Base-by-base conservation (phyloP, 1,140 invertebrate genomes). In the Zaprionus tsacasi region DNA sequence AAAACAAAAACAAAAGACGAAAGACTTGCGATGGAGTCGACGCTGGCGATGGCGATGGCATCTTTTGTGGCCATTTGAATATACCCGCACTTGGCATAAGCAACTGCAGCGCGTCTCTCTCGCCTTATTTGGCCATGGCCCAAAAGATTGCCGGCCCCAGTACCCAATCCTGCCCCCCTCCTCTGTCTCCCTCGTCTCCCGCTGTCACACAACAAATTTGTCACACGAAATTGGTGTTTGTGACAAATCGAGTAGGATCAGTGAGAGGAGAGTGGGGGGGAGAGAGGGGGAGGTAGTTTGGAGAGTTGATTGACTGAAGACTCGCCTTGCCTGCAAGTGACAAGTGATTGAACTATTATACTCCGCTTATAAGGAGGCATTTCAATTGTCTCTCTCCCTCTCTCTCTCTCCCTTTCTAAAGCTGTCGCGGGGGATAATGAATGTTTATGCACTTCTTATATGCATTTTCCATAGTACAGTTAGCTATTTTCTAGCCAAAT, bases 141-240 rank as follows among this genome's bases (percentile, higher is more conserved):
- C 78, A 86, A 82, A 79, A 76, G 50, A 61, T 70, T 25, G 58
- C 45, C 25, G 50, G 57, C 54, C 27, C 36, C 27, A 12, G 3
- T 30, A 30, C 17, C 35, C 48, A 40, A 35, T 50, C 25, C 27
- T 12, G 27, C 36, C 45, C 45, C 54, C 36, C 38, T 17, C 40
- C 55, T 36, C 17, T 4, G 15, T 35, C 54, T 35, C 27, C 33
- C 13, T 15, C 58, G 50, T 52, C 68, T 57, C 65, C 50, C 27
- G 27, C 54, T 40, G 52, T 45, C 52, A 90, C 85, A 90, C 85
- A 89, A 89, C 85, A 89, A 89, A 89, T 89, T 89, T 89, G 85
- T 85, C 85, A 89, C 86, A 90, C 86, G 78, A 83, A 89, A 89
- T 90, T 89, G 85, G 85, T 89, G 85, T 90, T 85, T 89, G 78